Percentiles rank a stretch among this genome's conserved stretches.
These are phyloP conservation scores for Campoletis raptor DNA, from an alignment of 2,888 invertebrate species.

Conservation along the genomic window DNA sequence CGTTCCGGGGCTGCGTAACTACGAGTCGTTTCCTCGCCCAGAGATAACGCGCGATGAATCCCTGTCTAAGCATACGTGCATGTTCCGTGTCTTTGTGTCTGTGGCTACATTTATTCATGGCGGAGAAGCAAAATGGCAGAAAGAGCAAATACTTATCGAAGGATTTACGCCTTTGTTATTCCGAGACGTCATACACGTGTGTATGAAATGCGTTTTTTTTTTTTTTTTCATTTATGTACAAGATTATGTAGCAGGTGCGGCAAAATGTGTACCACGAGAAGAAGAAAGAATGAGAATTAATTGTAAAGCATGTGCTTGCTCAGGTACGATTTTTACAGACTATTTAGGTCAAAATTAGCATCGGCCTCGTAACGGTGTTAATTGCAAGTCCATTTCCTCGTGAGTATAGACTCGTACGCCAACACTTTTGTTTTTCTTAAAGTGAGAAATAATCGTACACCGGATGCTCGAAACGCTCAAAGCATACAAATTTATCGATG, in stretches of 20 bases:
- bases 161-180: background rate
- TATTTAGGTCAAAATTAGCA: slow-evolving; percentile 83
- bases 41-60: slow-evolving; percentile 63
- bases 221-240: slow-evolving; percentile 22
- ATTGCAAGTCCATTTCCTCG: slow-evolving; percentile 75
- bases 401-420: background rate
- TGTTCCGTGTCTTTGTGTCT: background rate
- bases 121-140: background rate
- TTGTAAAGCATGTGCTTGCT: slow-evolving; percentile 77
- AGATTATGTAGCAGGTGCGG: slow-evolving; percentile 18
- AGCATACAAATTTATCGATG: background rate
- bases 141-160: background rate
- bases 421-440: background rate
- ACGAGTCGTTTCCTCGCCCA: slow-evolving; percentile 41
- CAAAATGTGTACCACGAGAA: slow-evolving; percentile 26
- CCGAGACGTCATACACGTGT: background rate
- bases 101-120: background rate
- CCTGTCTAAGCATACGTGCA: slow-evolving; percentile 15
- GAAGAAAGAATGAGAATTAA: slow-evolving; percentile 56
- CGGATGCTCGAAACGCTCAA: background rate
- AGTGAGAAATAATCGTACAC: slow-evolving; percentile 22
- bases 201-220: slow-evolving; percentile 1
- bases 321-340: slow-evolving; percentile 76
- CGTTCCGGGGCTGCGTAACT: slow-evolving; percentile 59
- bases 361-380: slow-evolving; percentile 75